Percentiles rank a stretch among this genome's conserved stretches.
phyloP scores from a whole-genome alignment of 2,797 vertebrate species.

The Cottoperca gobio region DNA sequence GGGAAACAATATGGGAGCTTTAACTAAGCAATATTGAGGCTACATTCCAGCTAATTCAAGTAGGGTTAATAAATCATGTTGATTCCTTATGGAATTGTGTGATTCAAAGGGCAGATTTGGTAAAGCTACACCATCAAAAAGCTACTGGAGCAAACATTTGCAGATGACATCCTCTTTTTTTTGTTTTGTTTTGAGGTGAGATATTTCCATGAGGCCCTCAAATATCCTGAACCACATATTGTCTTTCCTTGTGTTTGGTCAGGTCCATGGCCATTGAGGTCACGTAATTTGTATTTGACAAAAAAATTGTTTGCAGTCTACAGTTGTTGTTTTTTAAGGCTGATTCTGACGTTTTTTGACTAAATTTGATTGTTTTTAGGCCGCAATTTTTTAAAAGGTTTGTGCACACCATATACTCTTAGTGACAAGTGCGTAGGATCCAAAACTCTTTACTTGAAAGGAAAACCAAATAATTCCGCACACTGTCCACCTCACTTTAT shows the following conservation, averaged over 20 bases:
- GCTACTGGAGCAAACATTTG: conserved; percentile 20
- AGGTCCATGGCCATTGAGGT: neutral
- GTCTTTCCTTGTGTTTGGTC: neutral
- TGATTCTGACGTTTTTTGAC: neutral
- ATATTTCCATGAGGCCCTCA: neutral
- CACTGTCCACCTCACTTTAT: neutral
- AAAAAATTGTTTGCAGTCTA: neutral
- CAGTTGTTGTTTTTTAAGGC: neutral
- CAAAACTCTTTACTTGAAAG: neutral
- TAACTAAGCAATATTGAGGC: conserved; percentile 6
- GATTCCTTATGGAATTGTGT: neutral
- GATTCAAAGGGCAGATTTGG: conserved; percentile 5
- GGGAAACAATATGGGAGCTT: neutral
- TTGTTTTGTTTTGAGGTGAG: neutral
- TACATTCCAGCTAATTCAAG: conserved; percentile 15
- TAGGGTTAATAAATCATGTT: neutral
- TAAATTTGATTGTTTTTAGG: neutral
- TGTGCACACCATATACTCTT: neutral
- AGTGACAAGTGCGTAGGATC: too few relatives aligned
- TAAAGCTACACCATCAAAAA: conserved; percentile 23
- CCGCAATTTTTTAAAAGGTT: neutral
- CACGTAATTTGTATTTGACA: neutral
- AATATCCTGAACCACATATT: neutral
- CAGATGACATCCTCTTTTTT: neutral
- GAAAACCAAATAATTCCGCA: neutral